Conservation (phyloP, 2,113 vertebrate genomes). For the Myiozetetes cayanensis region DNA sequence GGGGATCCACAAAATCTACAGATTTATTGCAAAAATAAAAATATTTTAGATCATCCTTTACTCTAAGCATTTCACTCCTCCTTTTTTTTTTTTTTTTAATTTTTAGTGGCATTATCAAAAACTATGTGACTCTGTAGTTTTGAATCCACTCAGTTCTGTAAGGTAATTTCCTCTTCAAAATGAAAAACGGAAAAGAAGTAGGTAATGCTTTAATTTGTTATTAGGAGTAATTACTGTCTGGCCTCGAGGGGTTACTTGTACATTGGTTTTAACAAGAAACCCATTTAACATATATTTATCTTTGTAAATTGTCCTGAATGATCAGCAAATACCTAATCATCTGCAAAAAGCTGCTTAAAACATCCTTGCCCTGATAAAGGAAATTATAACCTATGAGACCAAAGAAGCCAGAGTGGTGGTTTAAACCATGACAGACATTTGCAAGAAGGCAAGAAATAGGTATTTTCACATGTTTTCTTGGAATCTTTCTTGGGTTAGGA, state of each 20-base stretch:
- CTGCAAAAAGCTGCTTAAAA: slow-evolving; percentile 65
- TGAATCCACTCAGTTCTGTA: slow-evolving; percentile 69
- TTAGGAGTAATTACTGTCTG: slow-evolving; percentile 84
- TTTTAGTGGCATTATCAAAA: slow-evolving; percentile 28
- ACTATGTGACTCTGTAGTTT: slow-evolving; percentile 40
- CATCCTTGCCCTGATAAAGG: slow-evolving; percentile 58
- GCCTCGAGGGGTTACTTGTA: slow-evolving; percentile 76
- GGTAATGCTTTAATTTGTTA: slow-evolving; percentile 86
- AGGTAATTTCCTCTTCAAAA: slow-evolving; percentile 79
- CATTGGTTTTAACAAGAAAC: slow-evolving; percentile 80
- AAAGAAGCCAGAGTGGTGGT: slow-evolving; percentile 46
- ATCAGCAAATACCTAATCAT: slow-evolving; percentile 69
- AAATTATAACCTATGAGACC: slow-evolving; percentile 65
- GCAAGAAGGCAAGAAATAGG: slow-evolving; percentile 6
- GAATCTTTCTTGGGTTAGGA: neutral
- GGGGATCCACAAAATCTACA: neutral
- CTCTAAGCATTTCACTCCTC: neutral
- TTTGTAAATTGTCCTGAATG: slow-evolving; percentile 83
- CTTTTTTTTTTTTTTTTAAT: neutral
- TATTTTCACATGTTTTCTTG: neutral
- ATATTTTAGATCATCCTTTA: neutral
- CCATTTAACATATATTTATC: slow-evolving; percentile 83
- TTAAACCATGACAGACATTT: slow-evolving; percentile 44
- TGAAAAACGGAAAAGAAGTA: slow-evolving; percentile 76
- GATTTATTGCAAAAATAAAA: neutral